phyloP scores from a whole-genome alignment of 2,797 vertebrate species.

The Chrysocyon brachyurus region DNA sequence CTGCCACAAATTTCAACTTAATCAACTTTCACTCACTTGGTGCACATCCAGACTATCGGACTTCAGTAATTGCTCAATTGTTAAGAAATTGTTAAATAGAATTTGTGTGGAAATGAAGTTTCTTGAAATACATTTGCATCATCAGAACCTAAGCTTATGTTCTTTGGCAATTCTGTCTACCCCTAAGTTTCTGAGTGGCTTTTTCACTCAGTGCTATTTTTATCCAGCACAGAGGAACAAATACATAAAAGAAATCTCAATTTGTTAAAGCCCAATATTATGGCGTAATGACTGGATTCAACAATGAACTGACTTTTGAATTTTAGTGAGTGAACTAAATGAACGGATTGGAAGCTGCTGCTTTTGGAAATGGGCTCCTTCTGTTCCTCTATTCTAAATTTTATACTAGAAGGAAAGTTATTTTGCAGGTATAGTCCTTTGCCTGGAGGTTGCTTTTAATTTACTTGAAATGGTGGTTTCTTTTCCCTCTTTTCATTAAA shows the following conservation, averaged over 20 bases:
- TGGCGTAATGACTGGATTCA: slow-evolving; percentile 85
- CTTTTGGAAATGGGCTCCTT: slow-evolving; percentile 85
- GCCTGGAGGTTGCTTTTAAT: slow-evolving; percentile 79
- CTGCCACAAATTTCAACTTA: slow-evolving; percentile 54
- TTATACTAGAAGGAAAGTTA: slow-evolving; percentile 70
- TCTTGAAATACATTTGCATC: slow-evolving; percentile 70
- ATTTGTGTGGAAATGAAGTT: slow-evolving; percentile 64
- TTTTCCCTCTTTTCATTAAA: slow-evolving; percentile 73
- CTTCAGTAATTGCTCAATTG: slow-evolving; percentile 65
- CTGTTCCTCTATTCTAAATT: slow-evolving; percentile 81
- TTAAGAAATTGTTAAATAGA: slow-evolving; percentile 65
- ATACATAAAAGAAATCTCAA: slow-evolving; percentile 87
- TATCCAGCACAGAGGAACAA: slow-evolving; percentile 75
- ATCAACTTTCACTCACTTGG: slow-evolving; percentile 61
- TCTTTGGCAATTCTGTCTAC: slow-evolving; percentile 64
- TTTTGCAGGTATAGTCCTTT: slow-evolving; percentile 78
- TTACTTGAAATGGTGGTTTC: slow-evolving; percentile 74
- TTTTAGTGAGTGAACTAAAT: slow-evolving; percentile 88
- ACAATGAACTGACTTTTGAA: slow-evolving; percentile 86
- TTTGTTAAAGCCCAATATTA: slow-evolving; percentile 88
- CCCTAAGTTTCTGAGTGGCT: slow-evolving; percentile 75
- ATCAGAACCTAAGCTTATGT: slow-evolving; percentile 66
- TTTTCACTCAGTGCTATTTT: slow-evolving; percentile 79
- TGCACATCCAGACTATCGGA: slow-evolving; percentile 52
- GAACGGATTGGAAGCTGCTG: slow-evolving; percentile 85